phyloP scores from a whole-genome alignment of 2,797 vertebrate genomes.

The Phalanger gymnotis region DNA sequence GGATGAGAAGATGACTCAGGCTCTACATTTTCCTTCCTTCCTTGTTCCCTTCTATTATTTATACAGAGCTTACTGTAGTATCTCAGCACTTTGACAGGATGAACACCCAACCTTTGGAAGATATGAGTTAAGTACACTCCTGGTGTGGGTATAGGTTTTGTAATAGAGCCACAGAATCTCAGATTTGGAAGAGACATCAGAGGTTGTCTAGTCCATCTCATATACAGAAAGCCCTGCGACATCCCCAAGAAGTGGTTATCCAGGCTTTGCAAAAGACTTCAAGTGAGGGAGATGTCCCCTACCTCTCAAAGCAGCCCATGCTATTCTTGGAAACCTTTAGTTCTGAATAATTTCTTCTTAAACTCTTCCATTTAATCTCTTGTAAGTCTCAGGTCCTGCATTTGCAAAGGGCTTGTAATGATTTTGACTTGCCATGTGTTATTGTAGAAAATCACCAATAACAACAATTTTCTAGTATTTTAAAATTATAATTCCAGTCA shows the following conservation, averaged over 20 bases:
- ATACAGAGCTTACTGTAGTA: background rate
- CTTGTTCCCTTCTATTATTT: background rate
- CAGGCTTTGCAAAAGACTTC: background rate
- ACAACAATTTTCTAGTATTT: no score
- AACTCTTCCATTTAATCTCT: no score
- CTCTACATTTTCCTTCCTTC: background rate
- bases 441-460: no score
- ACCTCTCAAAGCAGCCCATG: no score
- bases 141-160: background rate
- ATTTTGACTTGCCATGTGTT: no score
- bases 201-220: background rate
- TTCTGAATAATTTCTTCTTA: no score
- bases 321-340: no score
- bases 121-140: background rate
- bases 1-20: background rate
- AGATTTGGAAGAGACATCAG: background rate
- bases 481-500: no score
- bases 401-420: no score
- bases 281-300: no score
- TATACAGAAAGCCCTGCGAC: background rate
- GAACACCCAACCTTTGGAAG: background rate
- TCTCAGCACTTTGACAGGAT: background rate
- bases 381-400: no score
- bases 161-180: background rate
- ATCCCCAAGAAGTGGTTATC: background rate